These are phyloP conservation scores for Oostethus manadensis DNA, from an alignment of 2,113 vertebrate genomes.

Conservation along the genomic window DNA sequence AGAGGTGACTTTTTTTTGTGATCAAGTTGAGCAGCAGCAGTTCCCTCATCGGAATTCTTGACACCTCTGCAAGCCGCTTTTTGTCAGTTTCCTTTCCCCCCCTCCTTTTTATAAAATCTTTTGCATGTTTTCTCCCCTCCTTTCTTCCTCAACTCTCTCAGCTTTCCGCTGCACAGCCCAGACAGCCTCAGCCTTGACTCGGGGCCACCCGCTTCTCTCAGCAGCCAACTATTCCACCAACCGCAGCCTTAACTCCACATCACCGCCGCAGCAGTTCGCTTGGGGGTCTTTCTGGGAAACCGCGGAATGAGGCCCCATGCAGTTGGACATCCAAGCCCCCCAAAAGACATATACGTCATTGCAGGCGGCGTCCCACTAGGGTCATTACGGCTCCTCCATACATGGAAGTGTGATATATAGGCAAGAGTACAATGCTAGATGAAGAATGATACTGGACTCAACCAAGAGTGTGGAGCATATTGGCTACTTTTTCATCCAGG, in stretches of 20 bases:
- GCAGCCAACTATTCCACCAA: constrained; percentile 72
- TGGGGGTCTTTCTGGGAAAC: constrained; percentile 68
- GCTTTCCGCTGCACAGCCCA: constrained; percentile 60
- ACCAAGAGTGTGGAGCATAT: background rate
- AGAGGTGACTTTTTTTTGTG: constrained; percentile 28
- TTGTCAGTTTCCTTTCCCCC: constrained; percentile 31
- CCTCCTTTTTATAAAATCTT: constrained; percentile 9
- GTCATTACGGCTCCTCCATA: constrained; percentile 38
- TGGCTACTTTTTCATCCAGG: background rate
- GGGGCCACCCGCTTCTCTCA: constrained; percentile 65
- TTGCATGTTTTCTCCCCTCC: constrained; percentile 41
- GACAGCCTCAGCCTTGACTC: constrained; percentile 69
- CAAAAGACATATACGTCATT: constrained; percentile 56
- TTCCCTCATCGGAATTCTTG: constrained; percentile 17
- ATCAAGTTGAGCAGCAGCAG: constrained; percentile 30
- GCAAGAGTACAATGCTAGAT: constrained; percentile 17
- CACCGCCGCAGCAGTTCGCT: constrained; percentile 53
- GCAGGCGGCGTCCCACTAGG: constrained; percentile 41
- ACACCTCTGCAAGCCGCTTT: constrained; percentile 54
- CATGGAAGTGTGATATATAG: constrained; percentile 27
- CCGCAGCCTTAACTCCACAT: constrained; percentile 71
- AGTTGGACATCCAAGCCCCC: constrained; percentile 44
- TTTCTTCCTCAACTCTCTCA: constrained; percentile 31
- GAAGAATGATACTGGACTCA: constrained; percentile 7
- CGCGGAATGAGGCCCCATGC: constrained; percentile 53